These are phyloP conservation scores for Chascanopsetta lugubris DNA, from an alignment of 2,113 vertebrate species.

Conservation along the genomic window DNA sequence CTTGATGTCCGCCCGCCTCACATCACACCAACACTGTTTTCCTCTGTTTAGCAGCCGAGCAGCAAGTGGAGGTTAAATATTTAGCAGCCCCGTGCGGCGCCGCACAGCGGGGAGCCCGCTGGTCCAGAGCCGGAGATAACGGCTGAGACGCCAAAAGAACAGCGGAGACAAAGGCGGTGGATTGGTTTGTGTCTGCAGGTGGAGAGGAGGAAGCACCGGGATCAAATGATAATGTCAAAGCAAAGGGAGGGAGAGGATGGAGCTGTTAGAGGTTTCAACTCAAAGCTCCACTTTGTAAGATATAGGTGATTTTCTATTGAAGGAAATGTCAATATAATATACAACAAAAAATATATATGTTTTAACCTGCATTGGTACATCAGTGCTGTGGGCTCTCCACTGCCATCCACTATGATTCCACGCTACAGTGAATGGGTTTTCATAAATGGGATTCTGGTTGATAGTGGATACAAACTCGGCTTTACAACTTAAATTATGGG, in stretches of 20 bases:
- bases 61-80: constrained; percentile 52
- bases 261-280: too few relatives aligned
- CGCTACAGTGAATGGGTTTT: too few relatives aligned
- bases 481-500: not conserved
- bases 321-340: too few relatives aligned
- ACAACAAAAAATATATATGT: too few relatives aligned
- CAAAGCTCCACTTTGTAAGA: too few relatives aligned
- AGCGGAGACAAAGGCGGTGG: not conserved
- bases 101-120: not conserved
- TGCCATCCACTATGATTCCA: too few relatives aligned
- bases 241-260: not conserved
- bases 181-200: not conserved
- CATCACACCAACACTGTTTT: constrained; percentile 22
- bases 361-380: too few relatives aligned
- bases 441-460: not conserved
- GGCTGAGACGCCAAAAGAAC: not conserved
- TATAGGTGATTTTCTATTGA: too few relatives aligned
- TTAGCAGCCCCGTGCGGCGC: constrained; percentile 6
- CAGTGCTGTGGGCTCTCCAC: too few relatives aligned
- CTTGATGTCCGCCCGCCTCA: constrained; percentile 7
- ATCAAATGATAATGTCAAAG: not conserved
- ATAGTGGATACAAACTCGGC: not conserved
- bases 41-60: constrained; percentile 17
- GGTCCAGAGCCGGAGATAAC: not conserved
- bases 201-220: not conserved